These are phyloP conservation scores for Furnarius figulus DNA, from an alignment of 2,113 vertebrate genomes.

Conservation along the genomic window DNA sequence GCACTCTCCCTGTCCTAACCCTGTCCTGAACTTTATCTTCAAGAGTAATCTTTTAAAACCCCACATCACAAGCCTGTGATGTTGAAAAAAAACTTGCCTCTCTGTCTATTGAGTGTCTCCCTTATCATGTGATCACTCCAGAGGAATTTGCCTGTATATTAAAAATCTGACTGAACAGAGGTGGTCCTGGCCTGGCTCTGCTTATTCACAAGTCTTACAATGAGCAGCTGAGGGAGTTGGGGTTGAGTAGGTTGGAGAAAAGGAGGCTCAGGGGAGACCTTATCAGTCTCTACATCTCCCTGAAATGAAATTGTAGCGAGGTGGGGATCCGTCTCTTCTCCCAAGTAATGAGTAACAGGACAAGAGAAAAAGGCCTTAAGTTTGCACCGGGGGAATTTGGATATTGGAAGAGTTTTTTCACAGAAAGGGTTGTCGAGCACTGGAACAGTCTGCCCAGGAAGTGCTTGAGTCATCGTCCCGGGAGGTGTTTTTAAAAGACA, in stretches of 20 bases:
- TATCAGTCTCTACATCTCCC: rapidly evolving
- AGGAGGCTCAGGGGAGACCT: background rate
- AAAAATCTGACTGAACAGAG: background rate
- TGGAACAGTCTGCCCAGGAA: background rate
- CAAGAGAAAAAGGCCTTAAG: background rate
- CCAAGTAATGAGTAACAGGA: background rate
- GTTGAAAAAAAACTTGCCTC: background rate
- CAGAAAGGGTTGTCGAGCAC: rapidly evolving
- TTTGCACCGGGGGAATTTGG: background rate
- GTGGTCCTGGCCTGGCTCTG: background rate
- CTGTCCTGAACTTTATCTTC: background rate
- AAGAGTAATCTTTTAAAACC: background rate
- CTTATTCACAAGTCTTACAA: background rate
- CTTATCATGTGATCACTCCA: background rate
- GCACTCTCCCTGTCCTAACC: background rate
- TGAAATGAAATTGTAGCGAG: background rate
- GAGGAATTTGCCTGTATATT: background rate
- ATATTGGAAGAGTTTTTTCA: background rate
- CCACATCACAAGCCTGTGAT: background rate
- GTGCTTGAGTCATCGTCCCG: background rate
- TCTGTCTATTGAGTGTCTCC: background rate
- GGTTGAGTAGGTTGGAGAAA: background rate
- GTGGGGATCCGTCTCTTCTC: rapidly evolving
- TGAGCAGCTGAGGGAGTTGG: background rate
- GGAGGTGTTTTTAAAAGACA: background rate